Evolutionary conservation across 1,140 invertebrate species (phyloP), one percentile per base, ranked within the genome.

Genomic region (Drosophila kanapiae): DNA sequence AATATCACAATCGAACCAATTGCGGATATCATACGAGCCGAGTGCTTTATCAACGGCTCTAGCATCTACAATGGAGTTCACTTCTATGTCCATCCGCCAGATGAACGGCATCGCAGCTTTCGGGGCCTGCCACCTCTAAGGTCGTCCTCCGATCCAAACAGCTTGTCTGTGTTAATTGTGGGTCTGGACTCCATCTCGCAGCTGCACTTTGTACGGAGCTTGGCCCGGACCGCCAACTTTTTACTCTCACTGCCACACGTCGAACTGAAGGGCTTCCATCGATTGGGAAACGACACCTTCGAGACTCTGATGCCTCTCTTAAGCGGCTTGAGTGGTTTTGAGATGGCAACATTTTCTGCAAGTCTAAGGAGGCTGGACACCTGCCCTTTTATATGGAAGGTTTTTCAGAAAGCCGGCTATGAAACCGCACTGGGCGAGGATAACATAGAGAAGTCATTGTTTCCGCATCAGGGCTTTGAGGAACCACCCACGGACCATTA

Each of bases 401-500:
- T 94, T 61, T 97, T 95, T 76, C 94, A 94, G 54, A 91, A 95
- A 16, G 93, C 94, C 3, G 96, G 96, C 1, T 98, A 96, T 81
- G 93, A 95, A 1, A 98, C 97, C 0, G 95, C 95, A 0, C 96
- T 96, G 60, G 96, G 94, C 0, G 97, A 98, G 93, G 97, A 98
- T 85, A 93, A 94, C 14, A 94, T 95, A 0, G 92, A 93, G n/a
- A 95, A 97, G 47, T 95, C 95, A 6, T 95, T 96, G 2, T 98
- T 97, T 81, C 97, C 97, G 91, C 97, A 95, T 91, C 83, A 94
- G 27, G 97, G 97, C 1, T 98, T 98, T 88, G 92, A 94, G 3
- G 93, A 95, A n/a, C 95, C 94, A 33, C 97, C 97, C 0, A 96
- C 96, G 0, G 96, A 98, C 92, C 97, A 97, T 84, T 97, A 97